Evolutionary conservation across 2,888 invertebrate species (phyloP).

Genomic region (Oasisia sp.): DNA sequence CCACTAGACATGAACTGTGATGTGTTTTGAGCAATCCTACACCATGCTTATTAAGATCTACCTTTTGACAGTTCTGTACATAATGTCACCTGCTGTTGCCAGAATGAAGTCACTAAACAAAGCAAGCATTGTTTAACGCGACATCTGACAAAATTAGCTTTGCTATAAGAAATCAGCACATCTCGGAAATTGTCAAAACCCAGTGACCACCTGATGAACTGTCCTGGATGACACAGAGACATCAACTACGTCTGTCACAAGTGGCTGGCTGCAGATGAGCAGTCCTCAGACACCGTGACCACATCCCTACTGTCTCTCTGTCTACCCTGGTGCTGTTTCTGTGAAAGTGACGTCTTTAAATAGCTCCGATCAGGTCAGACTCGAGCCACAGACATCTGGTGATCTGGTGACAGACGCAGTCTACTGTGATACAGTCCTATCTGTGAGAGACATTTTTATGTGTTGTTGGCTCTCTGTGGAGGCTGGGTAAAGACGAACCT

Average conservation of each 20-base stretch:
- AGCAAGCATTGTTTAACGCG: too few relatives aligned
- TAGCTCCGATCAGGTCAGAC: not conserved
- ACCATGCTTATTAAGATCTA: too few relatives aligned
- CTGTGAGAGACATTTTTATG: not conserved
- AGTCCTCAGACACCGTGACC: not conserved
- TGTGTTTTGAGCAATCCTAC: too few relatives aligned
- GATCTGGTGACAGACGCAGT: not conserved
- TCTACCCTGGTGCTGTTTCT: not conserved
- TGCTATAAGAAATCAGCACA: too few relatives aligned
- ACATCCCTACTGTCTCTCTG: not conserved
- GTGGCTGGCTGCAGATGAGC: not conserved
- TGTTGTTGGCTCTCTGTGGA: not conserved
- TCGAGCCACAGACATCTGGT: not conserved
- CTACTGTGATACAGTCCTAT: not conserved
- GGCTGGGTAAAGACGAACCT: not conserved
- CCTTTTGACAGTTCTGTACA: too few relatives aligned
- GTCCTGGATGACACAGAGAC: too few relatives aligned
- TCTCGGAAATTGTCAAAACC: too few relatives aligned
- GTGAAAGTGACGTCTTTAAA: not conserved
- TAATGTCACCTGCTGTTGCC: too few relatives aligned
- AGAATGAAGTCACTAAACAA: too few relatives aligned
- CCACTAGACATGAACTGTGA: too few relatives aligned
- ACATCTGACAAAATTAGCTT: too few relatives aligned
- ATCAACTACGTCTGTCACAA: not conserved
- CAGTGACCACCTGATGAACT: too few relatives aligned